A percentile compares a stretch with the other conserved stretches of the same genome.
Conservation (phyloP, 2,797 vertebrate genomes). For the Lemur catta region DNA sequence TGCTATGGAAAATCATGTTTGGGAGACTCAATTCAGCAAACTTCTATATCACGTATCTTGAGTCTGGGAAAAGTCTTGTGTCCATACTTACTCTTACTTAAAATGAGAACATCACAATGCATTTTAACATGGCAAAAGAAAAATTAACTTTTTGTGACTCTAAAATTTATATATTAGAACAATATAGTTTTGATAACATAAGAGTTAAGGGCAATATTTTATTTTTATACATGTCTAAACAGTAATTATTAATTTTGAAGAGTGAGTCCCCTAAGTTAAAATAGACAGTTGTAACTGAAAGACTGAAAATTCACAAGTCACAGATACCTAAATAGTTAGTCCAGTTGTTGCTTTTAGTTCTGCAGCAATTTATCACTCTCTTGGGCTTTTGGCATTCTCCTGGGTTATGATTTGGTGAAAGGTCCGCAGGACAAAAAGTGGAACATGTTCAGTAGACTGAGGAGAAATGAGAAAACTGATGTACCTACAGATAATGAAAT, state of each 20-base stretch:
- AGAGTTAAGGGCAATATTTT: background rate
- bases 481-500: background rate
- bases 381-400: background rate
- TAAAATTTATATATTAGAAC: background rate
- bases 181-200: background rate
- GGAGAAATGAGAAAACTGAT: background rate
- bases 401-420: background rate
- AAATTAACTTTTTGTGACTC: background rate
- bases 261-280: background rate
- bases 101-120: background rate
- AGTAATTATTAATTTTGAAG: background rate
- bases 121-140: constrained; percentile 8
- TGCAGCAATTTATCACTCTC: background rate
- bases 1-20: background rate
- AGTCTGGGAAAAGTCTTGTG: background rate
- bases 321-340: background rate
- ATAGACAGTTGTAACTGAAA: background rate
- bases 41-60: background rate
- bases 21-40: constrained; percentile 26
- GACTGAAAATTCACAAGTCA: background rate
- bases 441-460: background rate
- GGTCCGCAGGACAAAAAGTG: background rate
- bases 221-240: background rate
- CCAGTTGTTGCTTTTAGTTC: background rate
- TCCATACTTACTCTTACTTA: background rate